Base-by-base conservation (phyloP, 2,888 invertebrate genomes). In the Apoderus coryli region DNA sequence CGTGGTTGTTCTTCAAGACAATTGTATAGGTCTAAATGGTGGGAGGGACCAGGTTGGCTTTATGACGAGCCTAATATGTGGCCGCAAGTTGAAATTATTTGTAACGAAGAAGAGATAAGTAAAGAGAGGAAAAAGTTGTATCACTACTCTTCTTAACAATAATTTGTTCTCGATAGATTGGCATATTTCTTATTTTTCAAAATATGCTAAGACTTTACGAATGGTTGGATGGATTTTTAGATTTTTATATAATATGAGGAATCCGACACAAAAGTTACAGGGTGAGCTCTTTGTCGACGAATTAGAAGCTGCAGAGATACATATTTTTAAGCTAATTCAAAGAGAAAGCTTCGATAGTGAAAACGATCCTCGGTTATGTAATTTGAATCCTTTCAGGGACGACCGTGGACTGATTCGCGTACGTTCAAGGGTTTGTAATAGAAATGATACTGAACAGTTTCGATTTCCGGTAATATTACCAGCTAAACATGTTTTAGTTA, bases 151-250 rank as follows among this genome's bases (percentile, higher is more conserved):
- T n/a, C n/a, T n/a, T n/a, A n/a, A n/a, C n/a, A n/a, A n/a, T n/a
- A n/a, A n/a, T n/a, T n/a, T n/a, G n/a, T n/a, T n/a, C n/a, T n/a
- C n/a, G n/a, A n/a, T n/a, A n/a, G n/a, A n/a, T n/a, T n/a, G n/a
- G n/a, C 16, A 25, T 25, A 13, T 24, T 25, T 29, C 16, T n/a
- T 14, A 23, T 7, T 22, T 22, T n/a, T n/a, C n/a, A n/a, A n/a
- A n/a, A n/a, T n/a, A n/a, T 14, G 11, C 7, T 3, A 39, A 33
- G 25, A 35, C 11, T 10, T 9, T 38, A 9, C 29, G 38, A 13
- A 38, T 38, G 39, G 22, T 35, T 3, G 34, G 28, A 3, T 38
- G 38, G 36, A 32, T 36, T 10, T 30, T 36, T 11, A 10, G 38
- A n/a, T 38, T 36, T 14, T 7, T 16, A 14, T 14, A 38, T 22